phyloP scores from a whole-genome alignment of 2,888 invertebrate species.

The Ptychoptera contaminata region DNA sequence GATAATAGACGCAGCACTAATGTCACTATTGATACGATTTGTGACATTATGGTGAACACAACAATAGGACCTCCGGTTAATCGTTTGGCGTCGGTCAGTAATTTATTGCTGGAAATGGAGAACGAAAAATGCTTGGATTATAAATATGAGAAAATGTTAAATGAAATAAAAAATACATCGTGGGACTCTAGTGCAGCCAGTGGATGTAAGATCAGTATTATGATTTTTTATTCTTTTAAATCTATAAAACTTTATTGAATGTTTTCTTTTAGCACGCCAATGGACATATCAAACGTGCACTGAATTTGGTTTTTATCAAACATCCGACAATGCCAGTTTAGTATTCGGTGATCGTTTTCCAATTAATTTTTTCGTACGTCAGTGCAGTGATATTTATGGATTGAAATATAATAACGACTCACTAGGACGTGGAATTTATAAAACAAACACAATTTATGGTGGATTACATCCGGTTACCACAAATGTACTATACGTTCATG shows the following conservation, averaged over 20 bases:
- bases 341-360: slow-evolving; percentile 65
- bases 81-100: slow-evolving; percentile 58
- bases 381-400: slow-evolving; percentile 74
- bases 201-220: slow-evolving; percentile 11
- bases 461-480: slow-evolving; percentile 50
- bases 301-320: slow-evolving; percentile 92
- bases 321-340: slow-evolving; percentile 38
- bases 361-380: slow-evolving; percentile 58
- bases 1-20: slow-evolving; percentile 67
- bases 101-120: slow-evolving; percentile 44
- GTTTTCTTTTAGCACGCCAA: slow-evolving; percentile 43
- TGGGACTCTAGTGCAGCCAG: slow-evolving; percentile 57
- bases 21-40: slow-evolving; percentile 69
- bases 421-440: slow-evolving; percentile 41
- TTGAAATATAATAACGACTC: slow-evolving; percentile 43
- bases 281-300: slow-evolving; percentile 94
- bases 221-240: slow-evolving; percentile 2
- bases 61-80: slow-evolving; percentile 44
- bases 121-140: slow-evolving; percentile 69
- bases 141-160: slow-evolving; percentile 60
- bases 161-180: slow-evolving; percentile 44
- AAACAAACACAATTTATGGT: slow-evolving; percentile 71
- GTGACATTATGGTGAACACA: slow-evolving; percentile 54
- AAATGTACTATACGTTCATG: slow-evolving; percentile 73
- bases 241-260: no score